A percentile compares a stretch with the other conserved stretches of the same genome.
phyloP scores from a whole-genome alignment of 2,113 vertebrate species.

The Sylvicapra grimmia region DNA sequence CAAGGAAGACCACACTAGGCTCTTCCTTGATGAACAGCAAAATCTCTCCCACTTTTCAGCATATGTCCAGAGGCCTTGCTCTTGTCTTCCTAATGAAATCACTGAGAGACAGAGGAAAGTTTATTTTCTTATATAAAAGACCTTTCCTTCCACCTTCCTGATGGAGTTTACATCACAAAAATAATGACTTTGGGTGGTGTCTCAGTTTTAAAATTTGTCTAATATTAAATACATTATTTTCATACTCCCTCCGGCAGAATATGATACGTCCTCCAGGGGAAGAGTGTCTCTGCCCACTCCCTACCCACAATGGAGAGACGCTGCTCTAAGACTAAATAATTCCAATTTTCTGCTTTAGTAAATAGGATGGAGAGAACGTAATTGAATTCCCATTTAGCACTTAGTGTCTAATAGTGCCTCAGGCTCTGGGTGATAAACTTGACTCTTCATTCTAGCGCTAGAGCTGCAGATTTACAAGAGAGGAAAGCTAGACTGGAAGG shows the following conservation, averaged over 20 bases:
- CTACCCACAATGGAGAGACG: neutral
- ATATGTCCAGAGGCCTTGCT: neutral
- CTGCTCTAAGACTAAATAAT: constrained; percentile 43
- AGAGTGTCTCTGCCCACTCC: neutral
- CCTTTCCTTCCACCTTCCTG: neutral
- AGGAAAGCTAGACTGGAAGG: neutral
- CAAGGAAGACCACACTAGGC: neutral
- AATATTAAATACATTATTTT: neutral
- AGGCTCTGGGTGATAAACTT: constrained; percentile 22
- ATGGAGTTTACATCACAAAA: neutral
- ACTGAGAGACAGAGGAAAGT: neutral
- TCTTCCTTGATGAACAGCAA: neutral
- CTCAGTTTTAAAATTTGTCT: neutral
- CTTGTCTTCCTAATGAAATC: neutral
- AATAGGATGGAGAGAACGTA: constrained; percentile 45
- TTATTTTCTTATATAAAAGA: neutral
- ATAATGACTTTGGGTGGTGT: neutral
- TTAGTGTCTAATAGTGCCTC: constrained; percentile 32
- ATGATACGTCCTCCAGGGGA: neutral
- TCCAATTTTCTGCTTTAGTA: constrained; percentile 61
- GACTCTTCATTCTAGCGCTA: constrained; percentile 6
- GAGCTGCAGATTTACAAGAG: constrained; percentile 10
- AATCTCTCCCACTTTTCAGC: neutral
- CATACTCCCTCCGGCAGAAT: neutral
- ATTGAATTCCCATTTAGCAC: constrained; percentile 55